Evolutionary conservation across 2,888 invertebrate species (phyloP).

Genomic region (Eremobia ochroleuca): DNA sequence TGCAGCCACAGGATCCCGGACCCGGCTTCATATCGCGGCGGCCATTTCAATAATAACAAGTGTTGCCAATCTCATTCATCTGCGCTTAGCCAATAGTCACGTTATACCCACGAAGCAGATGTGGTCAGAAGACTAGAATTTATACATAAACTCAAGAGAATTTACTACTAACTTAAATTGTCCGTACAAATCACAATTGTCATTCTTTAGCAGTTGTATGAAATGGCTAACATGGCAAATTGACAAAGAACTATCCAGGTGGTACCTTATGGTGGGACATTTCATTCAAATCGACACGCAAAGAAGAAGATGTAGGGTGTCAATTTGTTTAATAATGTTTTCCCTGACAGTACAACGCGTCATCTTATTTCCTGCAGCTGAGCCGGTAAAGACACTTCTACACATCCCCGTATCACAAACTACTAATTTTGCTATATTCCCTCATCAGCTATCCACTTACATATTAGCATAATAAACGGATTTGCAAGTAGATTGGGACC

Average conservation of each 20-base stretch:
- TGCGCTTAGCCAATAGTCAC: constrained; percentile 23
- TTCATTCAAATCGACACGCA: background rate
- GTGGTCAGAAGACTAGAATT: background rate
- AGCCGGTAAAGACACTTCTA: background rate
- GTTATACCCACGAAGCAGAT: background rate
- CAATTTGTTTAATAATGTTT: no score
- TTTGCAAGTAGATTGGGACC: constrained; percentile 10
- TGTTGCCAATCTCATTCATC: constrained; percentile 52
- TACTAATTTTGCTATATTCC: constrained; percentile 3
- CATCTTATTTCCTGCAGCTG: background rate
- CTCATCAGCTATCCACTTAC: constrained; percentile 2
- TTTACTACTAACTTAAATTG: no score
- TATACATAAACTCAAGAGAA: background rate
- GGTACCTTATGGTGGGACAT: no score
- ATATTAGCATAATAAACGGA: constrained; percentile 34
- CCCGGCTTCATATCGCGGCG: constrained; percentile 15
- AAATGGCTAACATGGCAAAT: background rate
- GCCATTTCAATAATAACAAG: constrained; percentile 54
- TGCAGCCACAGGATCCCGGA: constrained; percentile 7
- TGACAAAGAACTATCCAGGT: background rate
- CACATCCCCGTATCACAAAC: no score
- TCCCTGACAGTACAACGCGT: background rate
- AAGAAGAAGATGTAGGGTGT: background rate
- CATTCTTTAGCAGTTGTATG: background rate
- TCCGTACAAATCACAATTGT: background rate